Percentiles rank a stretch among this genome's conserved stretches.
Evolutionary conservation across 1,140 invertebrate genomes (phyloP).

Genomic region (Lepidurus couesii): DNA sequence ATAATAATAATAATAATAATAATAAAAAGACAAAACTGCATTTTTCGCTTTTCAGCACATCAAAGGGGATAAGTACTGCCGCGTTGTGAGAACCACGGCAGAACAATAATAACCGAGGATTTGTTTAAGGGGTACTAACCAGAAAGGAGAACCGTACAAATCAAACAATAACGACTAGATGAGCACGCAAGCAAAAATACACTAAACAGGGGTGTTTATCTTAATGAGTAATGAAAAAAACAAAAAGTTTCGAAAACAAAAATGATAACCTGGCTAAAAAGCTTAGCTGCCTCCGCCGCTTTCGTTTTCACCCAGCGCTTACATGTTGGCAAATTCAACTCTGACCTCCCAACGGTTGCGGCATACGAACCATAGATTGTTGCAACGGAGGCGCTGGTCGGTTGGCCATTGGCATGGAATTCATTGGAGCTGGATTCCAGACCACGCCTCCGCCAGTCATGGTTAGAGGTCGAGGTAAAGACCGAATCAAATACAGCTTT

Average conservation of each 20-base stretch:
- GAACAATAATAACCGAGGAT: neutral
- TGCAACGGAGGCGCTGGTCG: slow-evolving; percentile 10
- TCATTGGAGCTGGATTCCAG: neutral
- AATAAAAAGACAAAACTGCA: neutral
- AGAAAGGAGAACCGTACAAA: neutral
- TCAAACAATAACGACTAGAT: slow-evolving; percentile 9
- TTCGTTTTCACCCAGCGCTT: neutral
- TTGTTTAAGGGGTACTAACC: neutral
- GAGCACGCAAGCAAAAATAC: slow-evolving; percentile 5
- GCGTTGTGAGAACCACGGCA: neutral
- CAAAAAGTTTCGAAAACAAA: neutral
- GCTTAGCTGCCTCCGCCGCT: neutral
- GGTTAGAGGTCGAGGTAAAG: slow-evolving; percentile 52
- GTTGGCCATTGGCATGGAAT: neutral
- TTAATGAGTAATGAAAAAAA: neutral
- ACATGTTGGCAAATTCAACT: neutral
- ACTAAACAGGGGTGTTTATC: neutral
- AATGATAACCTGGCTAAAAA: neutral
- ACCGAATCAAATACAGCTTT: slow-evolving; percentile 83
- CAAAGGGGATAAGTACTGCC: neutral
- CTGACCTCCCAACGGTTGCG: neutral
- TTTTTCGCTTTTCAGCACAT: neutral
- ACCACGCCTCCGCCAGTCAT: neutral
- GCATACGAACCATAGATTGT: slow-evolving; percentile 1
- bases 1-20: too few relatives aligned